These are phyloP conservation scores for Ochropleura leucogaster DNA, from an alignment of 2,888 invertebrate genomes.

Conservation along the genomic window DNA sequence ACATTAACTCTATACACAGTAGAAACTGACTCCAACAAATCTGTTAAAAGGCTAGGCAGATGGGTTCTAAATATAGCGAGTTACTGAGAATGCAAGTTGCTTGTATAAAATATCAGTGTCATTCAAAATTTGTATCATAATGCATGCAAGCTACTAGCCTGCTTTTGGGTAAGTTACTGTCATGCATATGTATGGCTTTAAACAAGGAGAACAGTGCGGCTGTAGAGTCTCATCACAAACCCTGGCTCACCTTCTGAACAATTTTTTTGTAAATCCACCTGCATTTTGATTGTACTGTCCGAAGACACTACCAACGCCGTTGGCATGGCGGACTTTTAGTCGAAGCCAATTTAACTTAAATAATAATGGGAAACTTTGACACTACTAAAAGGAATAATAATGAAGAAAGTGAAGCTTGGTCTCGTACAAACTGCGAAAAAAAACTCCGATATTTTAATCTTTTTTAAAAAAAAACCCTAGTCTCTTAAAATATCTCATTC, in stretches of 20 bases:
- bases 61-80: too few relatives aligned
- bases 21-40: too few relatives aligned
- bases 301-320: background rate
- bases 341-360: background rate
- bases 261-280: background rate
- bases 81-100: too few relatives aligned
- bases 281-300: background rate
- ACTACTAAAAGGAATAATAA: background rate
- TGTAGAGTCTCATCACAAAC: background rate
- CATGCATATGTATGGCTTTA: background rate
- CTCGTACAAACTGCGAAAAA: background rate
- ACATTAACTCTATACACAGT: too few relatives aligned
- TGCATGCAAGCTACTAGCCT: background rate
- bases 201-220: background rate
- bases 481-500: constrained; percentile 5
- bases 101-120: too few relatives aligned
- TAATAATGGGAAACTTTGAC: background rate
- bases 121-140: too few relatives aligned
- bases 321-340: background rate
- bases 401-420: background rate
- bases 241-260: background rate
- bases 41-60: too few relatives aligned
- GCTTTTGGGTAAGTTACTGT: background rate
- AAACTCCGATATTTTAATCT: background rate
- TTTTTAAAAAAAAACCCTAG: background rate